Evolutionary conservation across 2,797 vertebrate genomes (phyloP).

Genomic region (Holocentrus rufus): DNA sequence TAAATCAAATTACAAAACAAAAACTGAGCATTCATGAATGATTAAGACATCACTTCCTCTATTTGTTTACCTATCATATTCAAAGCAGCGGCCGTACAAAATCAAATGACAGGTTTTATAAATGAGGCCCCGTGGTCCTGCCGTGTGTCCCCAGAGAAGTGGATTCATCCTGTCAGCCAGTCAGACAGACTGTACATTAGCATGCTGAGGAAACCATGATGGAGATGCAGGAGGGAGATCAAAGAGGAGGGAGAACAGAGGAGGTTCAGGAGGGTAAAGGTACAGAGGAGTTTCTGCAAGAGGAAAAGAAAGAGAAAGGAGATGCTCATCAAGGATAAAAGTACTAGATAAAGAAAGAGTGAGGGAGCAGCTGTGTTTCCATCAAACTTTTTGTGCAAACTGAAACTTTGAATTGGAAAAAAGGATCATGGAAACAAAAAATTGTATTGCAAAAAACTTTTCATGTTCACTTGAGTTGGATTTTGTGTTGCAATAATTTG

Average conservation of each 20-base stretch:
- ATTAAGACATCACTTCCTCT: conserved; percentile 23
- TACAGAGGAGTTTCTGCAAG: background rate
- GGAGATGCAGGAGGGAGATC: conserved; percentile 8
- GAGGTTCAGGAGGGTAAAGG: background rate
- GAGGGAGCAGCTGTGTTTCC: no score
- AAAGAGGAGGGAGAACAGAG: background rate
- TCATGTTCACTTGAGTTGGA: no score
- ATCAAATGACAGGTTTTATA: conserved; percentile 42
- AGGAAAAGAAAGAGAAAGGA: background rate
- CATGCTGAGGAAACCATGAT: conserved; percentile 43
- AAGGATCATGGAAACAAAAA: no score
- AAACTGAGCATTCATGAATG: background rate
- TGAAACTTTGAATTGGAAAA: no score
- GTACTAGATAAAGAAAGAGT: conserved; percentile 12
- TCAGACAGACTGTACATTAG: conserved; percentile 22
- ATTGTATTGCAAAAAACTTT: no score
- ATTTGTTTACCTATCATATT: conserved; percentile 26
- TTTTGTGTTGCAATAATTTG: no score
- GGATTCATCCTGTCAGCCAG: conserved; percentile 33
- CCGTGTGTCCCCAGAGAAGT: conserved; percentile 25
- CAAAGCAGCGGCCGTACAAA: conserved; percentile 22
- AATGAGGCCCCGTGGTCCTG: conserved; percentile 38
- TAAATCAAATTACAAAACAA: no score
- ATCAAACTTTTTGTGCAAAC: no score
- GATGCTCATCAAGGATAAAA: background rate